Percentiles rank a stretch among this genome's conserved stretches.
Evolutionary conservation across 1,140 invertebrate species (phyloP).

Genomic region (Drepana arcuata): DNA sequence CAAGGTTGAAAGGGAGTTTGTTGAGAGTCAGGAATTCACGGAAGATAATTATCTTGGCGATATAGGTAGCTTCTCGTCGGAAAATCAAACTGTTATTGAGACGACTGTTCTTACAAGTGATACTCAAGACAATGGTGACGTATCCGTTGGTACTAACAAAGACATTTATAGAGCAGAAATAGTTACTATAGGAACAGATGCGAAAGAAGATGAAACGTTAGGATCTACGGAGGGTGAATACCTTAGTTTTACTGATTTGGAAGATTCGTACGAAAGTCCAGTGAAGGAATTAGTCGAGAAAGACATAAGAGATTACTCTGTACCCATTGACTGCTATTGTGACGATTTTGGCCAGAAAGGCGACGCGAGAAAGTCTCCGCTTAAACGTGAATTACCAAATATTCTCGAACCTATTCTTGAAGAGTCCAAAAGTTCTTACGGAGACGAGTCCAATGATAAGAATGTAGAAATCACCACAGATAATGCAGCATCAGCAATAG

Average conservation of each 20-base stretch:
- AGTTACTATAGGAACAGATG: too few relatives aligned
- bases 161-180: conserved; percentile 16
- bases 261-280: conserved; percentile 54
- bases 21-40: conserved; percentile 58
- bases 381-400: conserved; percentile 25
- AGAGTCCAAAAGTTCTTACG: conserved; percentile 52
- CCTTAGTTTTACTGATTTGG: conserved; percentile 59
- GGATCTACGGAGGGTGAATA: conserved; percentile 49
- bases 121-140: neutral
- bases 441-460: conserved; percentile 38
- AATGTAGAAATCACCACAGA: too few relatives aligned
- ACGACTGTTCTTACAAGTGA: conserved; percentile 3
- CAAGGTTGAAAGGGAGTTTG: conserved; percentile 40
- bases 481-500: too few relatives aligned
- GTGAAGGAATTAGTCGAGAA: conserved; percentile 62
- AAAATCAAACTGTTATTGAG: conserved; percentile 37
- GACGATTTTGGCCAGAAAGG: conserved; percentile 42
- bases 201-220: conserved; percentile 15
- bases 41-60: conserved; percentile 58
- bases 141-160: conserved; percentile 5
- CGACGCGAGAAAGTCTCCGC: conserved; percentile 28
- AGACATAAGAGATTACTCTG: conserved; percentile 64
- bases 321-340: conserved; percentile 56
- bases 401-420: conserved; percentile 54
- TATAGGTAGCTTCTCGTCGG: conserved; percentile 34